phyloP scores from a whole-genome alignment of 2,888 invertebrate species.

The Heterodera filipjevi region DNA sequence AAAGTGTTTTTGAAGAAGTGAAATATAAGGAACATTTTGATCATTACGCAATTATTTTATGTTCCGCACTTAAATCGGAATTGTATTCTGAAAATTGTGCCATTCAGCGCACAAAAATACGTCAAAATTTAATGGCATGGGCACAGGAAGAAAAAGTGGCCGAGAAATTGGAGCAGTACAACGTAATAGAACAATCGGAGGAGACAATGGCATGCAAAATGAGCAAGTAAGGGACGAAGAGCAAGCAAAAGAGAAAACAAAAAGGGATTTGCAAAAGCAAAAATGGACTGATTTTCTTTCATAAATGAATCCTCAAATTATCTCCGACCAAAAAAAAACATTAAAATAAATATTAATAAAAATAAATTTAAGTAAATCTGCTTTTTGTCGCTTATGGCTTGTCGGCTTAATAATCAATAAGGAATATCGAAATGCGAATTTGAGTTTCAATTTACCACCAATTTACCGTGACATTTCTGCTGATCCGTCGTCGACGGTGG shows the following conservation, averaged over 20 bases:
- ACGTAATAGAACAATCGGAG: background rate
- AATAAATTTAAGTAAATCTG: background rate
- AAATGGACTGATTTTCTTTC: background rate
- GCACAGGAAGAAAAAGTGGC: background rate
- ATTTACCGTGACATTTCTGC: background rate
- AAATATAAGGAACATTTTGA: background rate
- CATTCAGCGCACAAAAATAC: background rate
- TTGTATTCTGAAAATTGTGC: background rate
- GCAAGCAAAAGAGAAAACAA: background rate
- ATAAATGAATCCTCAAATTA: background rate
- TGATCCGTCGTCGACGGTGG: background rate
- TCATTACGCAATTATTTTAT: background rate
- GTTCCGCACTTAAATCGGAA: background rate
- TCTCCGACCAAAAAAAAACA: background rate
- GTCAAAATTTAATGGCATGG: background rate
- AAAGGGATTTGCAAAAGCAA: background rate
- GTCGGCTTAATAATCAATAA: background rate
- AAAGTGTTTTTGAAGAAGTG: background rate
- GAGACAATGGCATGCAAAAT: background rate
- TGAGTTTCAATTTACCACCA: background rate
- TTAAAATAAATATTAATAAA: background rate
- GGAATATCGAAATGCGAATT: background rate
- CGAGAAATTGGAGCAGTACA: background rate
- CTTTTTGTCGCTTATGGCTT: background rate
- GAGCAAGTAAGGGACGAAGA: background rate